A percentile compares a stretch with the other conserved stretches of the same genome.
phyloP scores from a whole-genome alignment of 1,140 invertebrate species.

The Nephila pilipes region DNA sequence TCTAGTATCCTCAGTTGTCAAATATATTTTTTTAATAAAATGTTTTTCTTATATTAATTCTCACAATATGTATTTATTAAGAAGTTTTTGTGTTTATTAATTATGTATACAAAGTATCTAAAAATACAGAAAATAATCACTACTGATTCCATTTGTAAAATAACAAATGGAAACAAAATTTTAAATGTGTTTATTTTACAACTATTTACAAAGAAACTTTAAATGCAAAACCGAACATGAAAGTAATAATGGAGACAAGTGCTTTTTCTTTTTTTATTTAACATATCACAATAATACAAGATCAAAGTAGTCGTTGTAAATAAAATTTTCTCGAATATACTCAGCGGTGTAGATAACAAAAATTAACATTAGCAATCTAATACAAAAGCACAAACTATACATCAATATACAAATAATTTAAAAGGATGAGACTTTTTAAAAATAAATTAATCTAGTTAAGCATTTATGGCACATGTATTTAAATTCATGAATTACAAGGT shows the following conservation, averaged over 20 bases:
- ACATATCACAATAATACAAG: conserved; percentile 67
- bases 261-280: conserved; percentile 54
- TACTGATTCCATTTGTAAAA: no score
- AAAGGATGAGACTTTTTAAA: conserved; percentile 2
- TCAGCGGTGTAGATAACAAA: conserved; percentile 10
- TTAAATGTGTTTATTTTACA: no score
- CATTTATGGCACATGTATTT: conserved; percentile 48
- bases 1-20: no score
- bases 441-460: conserved; percentile 40
- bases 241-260: background rate
- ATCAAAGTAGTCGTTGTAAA: conserved; percentile 59
- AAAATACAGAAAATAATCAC: no score
- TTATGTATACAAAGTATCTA: no score
- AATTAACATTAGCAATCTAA: conserved; percentile 26
- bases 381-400: conserved; percentile 36
- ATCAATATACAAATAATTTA: conserved; percentile 41
- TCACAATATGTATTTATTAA: no score
- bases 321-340: conserved; percentile 36
- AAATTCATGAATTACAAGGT: background rate
- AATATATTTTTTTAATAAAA: no score
- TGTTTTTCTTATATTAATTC: no score
- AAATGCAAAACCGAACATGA: no score
- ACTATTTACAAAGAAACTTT: background rate
- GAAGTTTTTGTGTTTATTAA: no score
- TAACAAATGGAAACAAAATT: no score